Conservation (phyloP, 2,888 invertebrate species). For the Lepidocyrtinus sp. region DNA sequence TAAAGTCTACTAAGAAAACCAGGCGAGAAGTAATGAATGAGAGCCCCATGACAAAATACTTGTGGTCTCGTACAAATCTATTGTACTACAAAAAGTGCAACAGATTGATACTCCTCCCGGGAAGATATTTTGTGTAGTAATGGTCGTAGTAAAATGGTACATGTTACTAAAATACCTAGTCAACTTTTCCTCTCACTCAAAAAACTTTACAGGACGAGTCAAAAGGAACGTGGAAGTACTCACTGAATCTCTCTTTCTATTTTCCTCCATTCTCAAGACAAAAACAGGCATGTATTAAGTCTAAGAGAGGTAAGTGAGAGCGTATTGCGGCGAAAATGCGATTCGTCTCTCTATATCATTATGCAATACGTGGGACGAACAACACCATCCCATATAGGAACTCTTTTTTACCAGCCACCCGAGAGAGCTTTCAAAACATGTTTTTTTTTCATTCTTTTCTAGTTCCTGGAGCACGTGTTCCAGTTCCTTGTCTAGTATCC, state of each 20-base stretch:
- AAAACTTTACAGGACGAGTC: constrained; percentile 13
- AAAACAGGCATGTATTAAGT: constrained; percentile 8
- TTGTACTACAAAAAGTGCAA: too few species aligned
- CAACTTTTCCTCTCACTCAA: constrained; percentile 24
- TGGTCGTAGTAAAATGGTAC: too few species aligned
- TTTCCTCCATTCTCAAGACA: not conserved
- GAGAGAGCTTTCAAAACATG: not conserved
- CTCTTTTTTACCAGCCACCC: too few species aligned
- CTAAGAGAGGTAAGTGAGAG: not conserved
- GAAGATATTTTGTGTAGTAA: too few species aligned
- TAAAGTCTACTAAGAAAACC: too few species aligned
- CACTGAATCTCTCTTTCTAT: constrained; percentile 1
- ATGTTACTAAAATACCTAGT: too few species aligned
- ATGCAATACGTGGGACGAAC: constrained; percentile 5
- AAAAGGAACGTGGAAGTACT: constrained; percentile 12
- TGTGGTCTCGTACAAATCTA: too few species aligned
- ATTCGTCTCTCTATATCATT: not conserved
- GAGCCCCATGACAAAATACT: too few species aligned
- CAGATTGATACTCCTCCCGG: too few species aligned
- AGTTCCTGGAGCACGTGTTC: constrained; percentile 36
- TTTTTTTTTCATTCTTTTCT: not conserved
- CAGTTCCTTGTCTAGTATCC: constrained; percentile 4
- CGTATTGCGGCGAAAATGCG: too few species aligned
- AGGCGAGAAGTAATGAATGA: too few species aligned
- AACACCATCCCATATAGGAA: too few species aligned